These are phyloP conservation scores for Halcyon chelicuti DNA, from an alignment of 2,797 vertebrate genomes.

Conservation along the genomic window DNA sequence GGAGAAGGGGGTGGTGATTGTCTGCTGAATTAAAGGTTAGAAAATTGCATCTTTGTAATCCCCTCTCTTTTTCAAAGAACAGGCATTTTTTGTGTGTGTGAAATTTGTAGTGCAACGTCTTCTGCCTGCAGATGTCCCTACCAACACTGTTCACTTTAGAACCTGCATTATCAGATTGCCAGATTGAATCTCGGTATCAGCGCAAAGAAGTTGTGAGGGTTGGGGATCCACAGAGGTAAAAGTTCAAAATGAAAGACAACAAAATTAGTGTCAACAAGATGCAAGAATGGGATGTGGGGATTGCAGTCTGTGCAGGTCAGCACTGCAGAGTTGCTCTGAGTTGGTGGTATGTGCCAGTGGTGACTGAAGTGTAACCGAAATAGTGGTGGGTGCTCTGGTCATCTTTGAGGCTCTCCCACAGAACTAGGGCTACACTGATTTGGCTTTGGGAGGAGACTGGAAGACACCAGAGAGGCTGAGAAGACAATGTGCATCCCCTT, in stretches of 20 bases:
- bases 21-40: background rate
- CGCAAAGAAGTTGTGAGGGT: background rate
- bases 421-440: background rate
- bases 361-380: background rate
- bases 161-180: background rate
- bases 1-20: background rate
- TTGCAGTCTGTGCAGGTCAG: background rate
- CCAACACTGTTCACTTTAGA: background rate
- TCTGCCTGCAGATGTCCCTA: background rate
- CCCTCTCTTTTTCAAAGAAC: background rate
- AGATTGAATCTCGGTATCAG: accelerated
- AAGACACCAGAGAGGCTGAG: background rate
- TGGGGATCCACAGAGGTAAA: background rate
- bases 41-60: background rate
- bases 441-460: background rate
- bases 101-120: background rate
- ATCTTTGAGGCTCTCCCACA: background rate
- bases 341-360: background rate
- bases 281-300: background rate
- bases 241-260: background rate
- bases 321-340: background rate
- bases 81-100: background rate
- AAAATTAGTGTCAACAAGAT: background rate
- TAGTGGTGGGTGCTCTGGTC: background rate
- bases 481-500: background rate